Base-by-base conservation (phyloP, 2,113 vertebrate species). In the Dicentrarchus labrax region DNA sequence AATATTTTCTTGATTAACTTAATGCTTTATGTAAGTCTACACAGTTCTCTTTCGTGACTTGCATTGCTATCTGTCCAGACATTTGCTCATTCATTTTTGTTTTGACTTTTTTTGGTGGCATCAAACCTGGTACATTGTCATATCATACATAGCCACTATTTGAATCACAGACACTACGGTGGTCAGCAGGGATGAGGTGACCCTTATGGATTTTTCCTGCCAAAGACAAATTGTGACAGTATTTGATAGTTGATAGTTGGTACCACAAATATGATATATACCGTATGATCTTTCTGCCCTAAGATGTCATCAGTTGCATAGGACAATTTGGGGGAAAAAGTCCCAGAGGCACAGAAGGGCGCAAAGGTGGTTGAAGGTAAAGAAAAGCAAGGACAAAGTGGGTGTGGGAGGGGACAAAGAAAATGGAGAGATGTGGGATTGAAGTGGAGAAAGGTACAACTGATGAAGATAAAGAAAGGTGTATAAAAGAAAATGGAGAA, bases 381-480 rank as follows among this genome's bases (percentile, higher is more conserved):
- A 67, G 76, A 50, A 68, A 38, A 39, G 70, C 68, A 64, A 50
- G 38, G 61, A 69, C 22, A 82, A 68, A 57, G 70, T 60, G 41
- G 39, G 67, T 0, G 36, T 57, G 60, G 72, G 57, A 68, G 9
- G n/a, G 41, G 60, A 56, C 45, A 36, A 36, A 84, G 53, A 53
- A 57, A 54, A 81, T 51, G 12, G n/a, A 41, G 50, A 57, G 70
- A 60, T 24, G 22, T 47, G 43, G 60, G 67, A 51, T 21, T 24
- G 62, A 47, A 48, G 66, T 41, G 56, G 21, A 5, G 43, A 64
- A 72, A 76, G 54, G 71, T 50, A n/a, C 47, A 50, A 11, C 64
- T 76, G 72, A 89, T 85, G 79, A 89, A 85, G 71, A 90, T 64
- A 61, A 74, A 89, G 50, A 67, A 79, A 80, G 71, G 75, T 48